Evolutionary conservation across 2,797 vertebrate species (phyloP), one percentile per base, ranked within the genome.

Genomic region (Bradypodion pumilum): DNA sequence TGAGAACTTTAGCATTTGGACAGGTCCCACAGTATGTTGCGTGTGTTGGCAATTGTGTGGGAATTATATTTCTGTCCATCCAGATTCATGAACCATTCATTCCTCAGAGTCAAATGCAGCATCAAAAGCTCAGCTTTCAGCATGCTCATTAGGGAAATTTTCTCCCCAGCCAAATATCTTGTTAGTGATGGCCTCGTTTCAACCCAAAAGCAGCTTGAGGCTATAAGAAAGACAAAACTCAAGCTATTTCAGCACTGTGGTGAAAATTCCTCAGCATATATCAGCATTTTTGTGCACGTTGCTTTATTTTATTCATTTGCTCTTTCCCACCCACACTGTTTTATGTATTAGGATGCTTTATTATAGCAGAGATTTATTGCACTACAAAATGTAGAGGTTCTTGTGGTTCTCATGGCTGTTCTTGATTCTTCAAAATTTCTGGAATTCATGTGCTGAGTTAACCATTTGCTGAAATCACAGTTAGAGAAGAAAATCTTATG

Each of bases 131-230:
- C 86, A 83, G 77, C 82, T 88, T 87, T 91, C 68, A 35, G 81
- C 91, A 89, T 8, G 16, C 80, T 74, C 88, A 89, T 92, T 89
- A 92, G 85, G 32, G 84, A 92, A 87, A 85, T 86, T 76, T 92
- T 86, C 89, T 91, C 91, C 84, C 89, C 78, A 83, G 86, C 63
- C 82, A 84, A 84, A 77, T 84, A 77, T 29, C 80, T 89, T 93
- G 88, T 93, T 94, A 92, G 90, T 92, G 84, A 90, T 94, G 92
- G 91, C 92, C 91, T 93, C 81, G 83, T 88, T 94, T 93, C 92
- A 94, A 93, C 91, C 79, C 89, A 85, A 89, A 90, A 87, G 66
- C 49, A 88, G 85, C 89, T 88, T 91, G 87, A 77, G 88, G 90
- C 84, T 68, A 87, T 89, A 93, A 93, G 88, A 93, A 93, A 92